Conservation (phyloP, 92 coral and sea anemone species). For the Paramuricea clavata region DNA sequence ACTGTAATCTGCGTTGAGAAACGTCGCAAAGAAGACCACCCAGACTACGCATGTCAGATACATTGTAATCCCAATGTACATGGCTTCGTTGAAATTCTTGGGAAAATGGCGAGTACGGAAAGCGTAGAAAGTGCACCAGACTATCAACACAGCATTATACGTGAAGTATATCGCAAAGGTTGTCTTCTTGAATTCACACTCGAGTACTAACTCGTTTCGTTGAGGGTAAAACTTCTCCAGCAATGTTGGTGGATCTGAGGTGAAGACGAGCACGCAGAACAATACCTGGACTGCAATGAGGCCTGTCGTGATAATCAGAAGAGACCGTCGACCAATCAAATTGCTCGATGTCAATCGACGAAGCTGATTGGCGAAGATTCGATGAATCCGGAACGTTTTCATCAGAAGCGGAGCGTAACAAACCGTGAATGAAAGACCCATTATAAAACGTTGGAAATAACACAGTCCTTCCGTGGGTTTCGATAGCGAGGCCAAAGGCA, state of each 20-base stretch:
- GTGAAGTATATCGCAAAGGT: slow-evolving; percentile 71
- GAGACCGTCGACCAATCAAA: slow-evolving; percentile 41
- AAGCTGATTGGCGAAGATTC: slow-evolving; percentile 31
- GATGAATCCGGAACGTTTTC: slow-evolving; percentile 34
- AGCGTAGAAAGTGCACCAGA: slow-evolving; percentile 78
- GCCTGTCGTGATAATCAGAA: slow-evolving; percentile 5
- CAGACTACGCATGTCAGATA: slow-evolving; percentile 85
- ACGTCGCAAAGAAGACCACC: slow-evolving; percentile 83
- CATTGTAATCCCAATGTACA: slow-evolving; percentile 86
- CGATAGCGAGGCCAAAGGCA: slow-evolving; percentile 45
- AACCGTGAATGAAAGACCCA: slow-evolving; percentile 29
- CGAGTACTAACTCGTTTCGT: slow-evolving; percentile 48
- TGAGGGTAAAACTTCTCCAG: slow-evolving; percentile 52
- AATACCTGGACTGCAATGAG: slow-evolving; percentile 39
- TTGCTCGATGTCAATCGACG: slow-evolving; percentile 4
- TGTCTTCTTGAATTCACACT: slow-evolving; percentile 70
- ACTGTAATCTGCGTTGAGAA: slow-evolving; percentile 73
- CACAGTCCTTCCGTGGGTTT: slow-evolving; percentile 33
- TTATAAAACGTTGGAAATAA: slow-evolving; percentile 34
- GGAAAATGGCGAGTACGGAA: slow-evolving; percentile 85
- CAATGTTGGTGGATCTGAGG: slow-evolving; percentile 25
- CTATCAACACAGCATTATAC: slow-evolving; percentile 73
- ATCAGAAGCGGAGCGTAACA: slow-evolving; percentile 32
- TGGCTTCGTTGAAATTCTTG: slow-evolving; percentile 92
- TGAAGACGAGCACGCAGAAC: slow-evolving; percentile 25